Base-by-base conservation (phyloP, 2,888 invertebrate species). In the Mellilla xanthometata region DNA sequence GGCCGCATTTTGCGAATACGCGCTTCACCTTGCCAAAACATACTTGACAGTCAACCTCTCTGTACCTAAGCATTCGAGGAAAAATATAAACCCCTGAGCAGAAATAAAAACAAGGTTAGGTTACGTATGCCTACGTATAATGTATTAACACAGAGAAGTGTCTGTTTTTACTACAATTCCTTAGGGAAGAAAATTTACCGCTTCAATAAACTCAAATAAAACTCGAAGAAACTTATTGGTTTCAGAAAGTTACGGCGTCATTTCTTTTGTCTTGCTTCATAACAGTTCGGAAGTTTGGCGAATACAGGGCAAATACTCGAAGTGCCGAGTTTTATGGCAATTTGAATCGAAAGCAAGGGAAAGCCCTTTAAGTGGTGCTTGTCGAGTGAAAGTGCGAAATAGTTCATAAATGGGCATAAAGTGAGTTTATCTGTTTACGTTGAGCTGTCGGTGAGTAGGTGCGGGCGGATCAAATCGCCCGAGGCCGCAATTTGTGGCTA, bases 401-500 rank as follows among this genome's bases (percentile, higher is more conserved):
- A 63, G 66, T 65, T 68, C 63, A 64, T 60, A 68, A 64, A 65
- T 60, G 54, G 62, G 54, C 53, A 62, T 62, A 62, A 65, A 64
- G 64, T 56, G 39, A 57, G 56, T 67, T 68, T 65, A 65, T 63
- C 64, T 56, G 64, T 66, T 67, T 65, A 63, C 54, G 54, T 60
- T 51, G 30, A 49, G 47, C 26, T 8, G 26, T 3, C 24, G 27
- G 29, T 10, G 27, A 31, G 34, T 49, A 49, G 52, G 40, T 52
- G 56, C 50, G 56, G 49, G 56, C 56, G 56, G 60, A 62, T 66
- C 64, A 58, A 61, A 61, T 47, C 51, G 68, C 68, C 73, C 38
- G 60, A 62, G 71, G 74, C 68, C 50, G 53, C 71, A 79, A 81
- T 82, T 78, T 77, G 72, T 63, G 60, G 63, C 68, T 67, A 81